Conservation (phyloP, 2,888 invertebrate genomes). For the Trypoxylon attenuatum region DNA sequence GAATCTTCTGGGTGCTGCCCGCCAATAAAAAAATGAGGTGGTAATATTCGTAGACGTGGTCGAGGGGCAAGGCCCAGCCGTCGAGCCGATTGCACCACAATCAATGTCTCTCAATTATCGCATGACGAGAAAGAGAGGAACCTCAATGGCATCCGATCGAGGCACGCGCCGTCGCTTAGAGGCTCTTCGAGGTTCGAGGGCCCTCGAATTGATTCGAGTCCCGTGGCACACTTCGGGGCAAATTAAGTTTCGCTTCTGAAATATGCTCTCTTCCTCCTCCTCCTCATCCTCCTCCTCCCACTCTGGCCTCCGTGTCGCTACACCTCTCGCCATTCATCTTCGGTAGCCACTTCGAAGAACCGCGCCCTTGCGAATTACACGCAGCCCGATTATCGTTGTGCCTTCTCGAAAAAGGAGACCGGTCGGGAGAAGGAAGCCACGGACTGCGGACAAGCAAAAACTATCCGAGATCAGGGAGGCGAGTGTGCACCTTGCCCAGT, state of each 20-base stretch:
- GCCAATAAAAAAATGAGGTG: background rate
- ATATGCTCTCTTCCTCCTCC: conserved; percentile 48
- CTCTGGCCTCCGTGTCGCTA: conserved; percentile 3
- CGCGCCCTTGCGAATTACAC: conserved; percentile 39
- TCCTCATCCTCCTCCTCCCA: background rate
- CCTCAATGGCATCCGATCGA: conserved; percentile 57
- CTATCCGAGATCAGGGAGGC: background rate
- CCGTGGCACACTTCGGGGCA: conserved; percentile 68
- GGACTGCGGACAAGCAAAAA: conserved; percentile 1
- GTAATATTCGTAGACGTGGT: background rate
- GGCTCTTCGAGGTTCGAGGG: conserved; percentile 63
- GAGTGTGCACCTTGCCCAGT: background rate
- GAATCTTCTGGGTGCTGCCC: no score
- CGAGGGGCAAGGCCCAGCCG: conserved; percentile 18
- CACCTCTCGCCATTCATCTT: conserved; percentile 12
- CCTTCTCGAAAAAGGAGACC: background rate
- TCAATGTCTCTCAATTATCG: conserved; percentile 56
- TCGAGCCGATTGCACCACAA: conserved; percentile 42
- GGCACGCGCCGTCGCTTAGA: conserved; percentile 64
- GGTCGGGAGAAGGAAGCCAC: background rate
- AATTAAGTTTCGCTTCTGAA: conserved; percentile 71
- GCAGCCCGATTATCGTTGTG: conserved; percentile 31
- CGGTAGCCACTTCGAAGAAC: conserved; percentile 19
- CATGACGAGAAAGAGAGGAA: conserved; percentile 46
- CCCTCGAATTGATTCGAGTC: conserved; percentile 70